Base-by-base conservation (phyloP, 2,888 invertebrate species). In the Theretra japonica region DNA sequence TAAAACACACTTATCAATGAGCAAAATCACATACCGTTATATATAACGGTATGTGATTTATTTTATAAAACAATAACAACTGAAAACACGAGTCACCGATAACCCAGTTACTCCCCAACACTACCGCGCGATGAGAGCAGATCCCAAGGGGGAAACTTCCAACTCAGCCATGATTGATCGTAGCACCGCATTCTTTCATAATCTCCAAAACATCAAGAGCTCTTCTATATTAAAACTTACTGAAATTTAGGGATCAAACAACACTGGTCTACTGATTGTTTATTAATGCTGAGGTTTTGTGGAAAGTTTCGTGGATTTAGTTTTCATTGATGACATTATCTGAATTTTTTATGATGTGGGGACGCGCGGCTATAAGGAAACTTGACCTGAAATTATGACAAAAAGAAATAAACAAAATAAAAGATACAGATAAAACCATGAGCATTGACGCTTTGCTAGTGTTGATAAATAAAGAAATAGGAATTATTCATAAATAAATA, bases 111-210 rank as follows among this genome's bases (percentile, higher is more conserved):
- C 11, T 19, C 33, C 53, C 15, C 72, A 62, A 11, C 69, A 50
- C 69, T 72, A 56, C 5, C 33, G 28, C 23, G 69, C 33, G 72
- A 53, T 33, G 62, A 72, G 50, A 62, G 56, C 58, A 68, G 68
- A 48, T 50, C 72, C 60, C 72, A 28, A 69, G 56, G 41, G 72
- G 30, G 25, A 56, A 72, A 72, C 69, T 69, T 72, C 59, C 58
- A 69, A 21, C 33, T 53, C 53, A 69, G 69, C 58, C 28, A 30
- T 72, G 72, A 72, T 72, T 72, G 72, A 69, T 72, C 56, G 57
- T 69, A 59, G 23, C 41, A 41, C 3, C 33, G 56, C 57, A 57
- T 65, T 71, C 68, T 71, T 68, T 50, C 59, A 71, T 58, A 57
- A n/a, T n/a, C 56, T 8, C 70, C 59, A 25, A 48, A 48, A 58